These are phyloP conservation scores for Cydia fagiglandana DNA, from an alignment of 1,140 invertebrate genomes.

Conservation along the genomic window DNA sequence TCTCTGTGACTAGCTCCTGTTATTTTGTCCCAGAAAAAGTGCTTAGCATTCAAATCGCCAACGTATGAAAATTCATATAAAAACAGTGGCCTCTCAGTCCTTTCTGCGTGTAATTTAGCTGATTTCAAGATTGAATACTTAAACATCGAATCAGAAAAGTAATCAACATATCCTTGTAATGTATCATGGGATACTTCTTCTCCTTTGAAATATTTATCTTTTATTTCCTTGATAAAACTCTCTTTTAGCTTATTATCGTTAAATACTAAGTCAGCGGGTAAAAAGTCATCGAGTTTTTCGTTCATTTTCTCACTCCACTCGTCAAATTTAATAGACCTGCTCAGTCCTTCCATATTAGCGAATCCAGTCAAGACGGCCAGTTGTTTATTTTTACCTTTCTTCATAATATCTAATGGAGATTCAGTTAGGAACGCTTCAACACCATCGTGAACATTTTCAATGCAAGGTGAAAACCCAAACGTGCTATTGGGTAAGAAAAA, in stretches of 20 bases:
- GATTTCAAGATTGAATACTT: conserved; percentile 66
- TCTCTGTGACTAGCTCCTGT: conserved; percentile 71
- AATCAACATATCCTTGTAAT: conserved; percentile 61
- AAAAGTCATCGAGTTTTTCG: conserved; percentile 58
- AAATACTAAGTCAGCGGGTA: conserved; percentile 65
- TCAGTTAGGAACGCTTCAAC: conserved; percentile 62
- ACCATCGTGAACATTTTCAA: conserved; percentile 60
- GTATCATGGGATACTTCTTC: conserved; percentile 51
- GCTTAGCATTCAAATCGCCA: conserved; percentile 63
- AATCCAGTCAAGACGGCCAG: conserved; percentile 64
- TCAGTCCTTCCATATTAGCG: conserved; percentile 70
- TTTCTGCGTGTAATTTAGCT: conserved; percentile 53
- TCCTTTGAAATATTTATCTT: conserved; percentile 62
- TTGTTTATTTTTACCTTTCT: conserved; percentile 50
- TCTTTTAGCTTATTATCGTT: conserved; percentile 51
- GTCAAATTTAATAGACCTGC: conserved; percentile 60
- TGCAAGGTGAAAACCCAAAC: conserved; percentile 69
- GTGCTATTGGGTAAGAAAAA: conserved; percentile 69
- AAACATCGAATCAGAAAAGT: conserved; percentile 72
- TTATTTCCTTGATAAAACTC: conserved; percentile 50
- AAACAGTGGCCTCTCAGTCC: conserved; percentile 51
- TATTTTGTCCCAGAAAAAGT: conserved; percentile 63
- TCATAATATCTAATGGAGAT: conserved; percentile 59
- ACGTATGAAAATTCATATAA: conserved; percentile 69
- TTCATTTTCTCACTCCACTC: conserved; percentile 68